Evolutionary conservation across 2,797 vertebrate species (phyloP).

Genomic region (Hemitrygon akajei): DNA sequence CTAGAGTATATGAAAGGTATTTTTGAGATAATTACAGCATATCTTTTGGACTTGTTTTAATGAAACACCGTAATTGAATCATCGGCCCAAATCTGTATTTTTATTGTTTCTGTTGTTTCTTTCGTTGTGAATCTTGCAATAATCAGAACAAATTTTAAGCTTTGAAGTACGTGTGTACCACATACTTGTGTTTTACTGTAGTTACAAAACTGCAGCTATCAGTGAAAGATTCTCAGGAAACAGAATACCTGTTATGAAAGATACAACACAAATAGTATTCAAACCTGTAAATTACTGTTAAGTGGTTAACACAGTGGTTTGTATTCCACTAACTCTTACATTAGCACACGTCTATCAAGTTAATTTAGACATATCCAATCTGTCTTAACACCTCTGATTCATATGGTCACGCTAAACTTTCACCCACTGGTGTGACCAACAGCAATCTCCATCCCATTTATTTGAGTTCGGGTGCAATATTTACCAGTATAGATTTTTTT

Average conservation of each 20-base stretch:
- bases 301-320: neutral
- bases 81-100: neutral
- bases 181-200: too few relatives aligned
- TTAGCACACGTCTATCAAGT: neutral
- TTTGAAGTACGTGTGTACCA: neutral
- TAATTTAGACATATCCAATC: neutral
- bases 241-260: too few relatives aligned
- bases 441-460: neutral
- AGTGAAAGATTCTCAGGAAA: neutral
- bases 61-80: slow-evolving; percentile 20
- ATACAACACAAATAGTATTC: too few relatives aligned
- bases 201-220: neutral
- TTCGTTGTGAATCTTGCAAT: neutral
- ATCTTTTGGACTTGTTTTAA: slow-evolving; percentile 12
- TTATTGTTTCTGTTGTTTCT: neutral
- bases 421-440: neutral
- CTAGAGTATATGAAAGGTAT: neutral
- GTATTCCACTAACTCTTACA: neutral
- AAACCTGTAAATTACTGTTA: neutral
- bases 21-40: slow-evolving; percentile 19
- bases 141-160: neutral
- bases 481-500: neutral
- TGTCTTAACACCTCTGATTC: neutral
- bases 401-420: neutral
- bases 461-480: neutral